Conservation (phyloP, 53 echinoderm and acorn worm species). For the Apostichopus leukothele region DNA sequence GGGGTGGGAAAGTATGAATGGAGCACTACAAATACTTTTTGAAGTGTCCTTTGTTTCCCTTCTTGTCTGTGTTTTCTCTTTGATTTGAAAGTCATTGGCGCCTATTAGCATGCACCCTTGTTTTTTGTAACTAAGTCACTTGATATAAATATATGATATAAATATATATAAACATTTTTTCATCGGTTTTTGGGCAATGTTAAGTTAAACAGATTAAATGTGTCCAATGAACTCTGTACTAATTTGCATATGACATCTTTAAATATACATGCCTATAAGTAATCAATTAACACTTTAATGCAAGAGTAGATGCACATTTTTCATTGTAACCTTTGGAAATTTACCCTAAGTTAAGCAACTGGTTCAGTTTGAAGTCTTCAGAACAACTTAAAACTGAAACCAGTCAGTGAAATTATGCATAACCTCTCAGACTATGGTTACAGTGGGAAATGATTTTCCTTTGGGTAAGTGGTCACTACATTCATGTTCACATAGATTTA, state of each 20-base stretch:
- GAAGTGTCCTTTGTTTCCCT: slow-evolving; percentile 34
- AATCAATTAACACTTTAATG: not conserved
- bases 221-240: not conserved
- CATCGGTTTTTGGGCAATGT: not conserved
- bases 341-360: too few species aligned
- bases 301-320: slow-evolving; percentile 6
- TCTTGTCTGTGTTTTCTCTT: slow-evolving; percentile 17
- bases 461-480: too few species aligned
- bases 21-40: slow-evolving; percentile 23
- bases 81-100: not conserved
- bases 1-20: not conserved
- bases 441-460: too few species aligned
- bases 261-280: not conserved
- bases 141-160: slow-evolving; percentile 9
- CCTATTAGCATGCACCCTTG: slow-evolving; percentile 12
- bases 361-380: too few species aligned
- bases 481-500: too few species aligned
- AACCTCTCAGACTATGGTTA: too few species aligned
- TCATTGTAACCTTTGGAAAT: not conserved
- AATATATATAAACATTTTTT: not conserved
- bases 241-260: not conserved
- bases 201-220: too few species aligned
- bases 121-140: not conserved
- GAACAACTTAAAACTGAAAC: too few species aligned
- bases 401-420: too few species aligned